Evolutionary conservation across 2,888 invertebrate genomes (phyloP).

Genomic region (Siphonodentalium dalli): DNA sequence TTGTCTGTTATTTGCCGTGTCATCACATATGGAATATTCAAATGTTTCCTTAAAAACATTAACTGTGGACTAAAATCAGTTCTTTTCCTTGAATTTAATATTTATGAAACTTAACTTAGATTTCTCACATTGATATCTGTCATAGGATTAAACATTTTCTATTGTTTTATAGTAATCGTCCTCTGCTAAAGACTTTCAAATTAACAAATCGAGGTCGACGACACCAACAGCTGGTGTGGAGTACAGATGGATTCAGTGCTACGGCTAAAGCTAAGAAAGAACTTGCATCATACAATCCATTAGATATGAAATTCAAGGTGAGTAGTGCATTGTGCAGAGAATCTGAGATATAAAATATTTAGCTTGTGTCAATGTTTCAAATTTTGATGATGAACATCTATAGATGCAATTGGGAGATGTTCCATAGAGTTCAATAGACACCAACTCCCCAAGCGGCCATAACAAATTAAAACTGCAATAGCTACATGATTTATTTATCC

Average conservation of each 20-base stretch:
- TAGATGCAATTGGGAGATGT: too few relatives aligned
- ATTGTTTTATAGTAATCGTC: conserved; percentile 49
- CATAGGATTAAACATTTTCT: not conserved
- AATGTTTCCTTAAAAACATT: not conserved
- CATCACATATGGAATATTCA: too few relatives aligned
- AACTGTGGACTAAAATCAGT: not conserved
- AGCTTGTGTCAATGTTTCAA: too few relatives aligned
- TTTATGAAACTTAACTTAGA: not conserved
- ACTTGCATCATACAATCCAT: conserved; percentile 43
- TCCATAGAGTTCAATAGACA: too few relatives aligned
- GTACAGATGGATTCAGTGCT: conserved; percentile 60
- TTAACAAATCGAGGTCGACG: conserved; percentile 64
- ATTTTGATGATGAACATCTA: too few relatives aligned
- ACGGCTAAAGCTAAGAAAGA: conserved; percentile 48
- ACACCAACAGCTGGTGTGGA: conserved; percentile 65
- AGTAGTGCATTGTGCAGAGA: too few relatives aligned
- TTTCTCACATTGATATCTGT: not conserved
- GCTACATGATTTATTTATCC: too few relatives aligned
- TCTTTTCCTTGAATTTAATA: not conserved
- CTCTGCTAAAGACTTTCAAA: conserved; percentile 51
- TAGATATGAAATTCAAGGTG: conserved; percentile 57
- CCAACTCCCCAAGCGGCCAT: too few relatives aligned
- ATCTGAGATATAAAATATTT: too few relatives aligned
- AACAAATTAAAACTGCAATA: too few relatives aligned
- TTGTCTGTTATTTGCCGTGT: not conserved